Evolutionary conservation across 1,140 invertebrate genomes (phyloP), one percentile per base, ranked within the genome.

Genomic region (Psix sp.): DNA sequence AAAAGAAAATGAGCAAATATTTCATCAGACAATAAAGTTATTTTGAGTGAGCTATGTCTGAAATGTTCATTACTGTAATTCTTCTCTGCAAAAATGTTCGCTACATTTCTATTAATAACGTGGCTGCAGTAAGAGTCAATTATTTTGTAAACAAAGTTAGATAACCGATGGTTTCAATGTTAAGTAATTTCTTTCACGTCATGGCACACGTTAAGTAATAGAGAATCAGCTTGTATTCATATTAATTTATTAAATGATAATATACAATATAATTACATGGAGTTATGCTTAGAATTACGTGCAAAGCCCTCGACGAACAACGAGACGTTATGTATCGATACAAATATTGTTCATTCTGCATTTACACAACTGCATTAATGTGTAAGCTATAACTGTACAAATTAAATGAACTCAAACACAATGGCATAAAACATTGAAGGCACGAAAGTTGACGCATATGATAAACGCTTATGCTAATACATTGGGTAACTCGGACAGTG

Each of bases 161-260:
- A n/a, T n/a, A n/a, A n/a, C n/a, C n/a, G n/a, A n/a, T n/a, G n/a
- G n/a, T n/a, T n/a, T n/a, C n/a, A n/a, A n/a, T n/a, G n/a, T n/a
- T n/a, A n/a, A n/a, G n/a, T n/a, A n/a, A n/a, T n/a, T n/a, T n/a
- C n/a, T n/a, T n/a, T n/a, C n/a, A n/a, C n/a, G n/a, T n/a, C n/a
- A n/a, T n/a, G n/a, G n/a, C n/a, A 24, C 3, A 24, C 3, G 3
- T 24, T 3, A 33, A 33, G 15, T 38, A 3, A 33, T 14, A 15
- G 14, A 2, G 5, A 16, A 4, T 38, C 3, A 39, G 20, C 14
- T 35, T 48, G 31, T 39, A 16, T 49, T 51, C 43, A n/a, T 56
- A 68, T 68, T 68, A 68, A 68, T 68, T 68, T 68, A 68, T 68
- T 68, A 68, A 68, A 51, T 68, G 52, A 59, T 36, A 68, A 59